Evolutionary conservation across 1,140 invertebrate genomes (phyloP).

Genomic region (Pygmarrhopalites habei): DNA sequence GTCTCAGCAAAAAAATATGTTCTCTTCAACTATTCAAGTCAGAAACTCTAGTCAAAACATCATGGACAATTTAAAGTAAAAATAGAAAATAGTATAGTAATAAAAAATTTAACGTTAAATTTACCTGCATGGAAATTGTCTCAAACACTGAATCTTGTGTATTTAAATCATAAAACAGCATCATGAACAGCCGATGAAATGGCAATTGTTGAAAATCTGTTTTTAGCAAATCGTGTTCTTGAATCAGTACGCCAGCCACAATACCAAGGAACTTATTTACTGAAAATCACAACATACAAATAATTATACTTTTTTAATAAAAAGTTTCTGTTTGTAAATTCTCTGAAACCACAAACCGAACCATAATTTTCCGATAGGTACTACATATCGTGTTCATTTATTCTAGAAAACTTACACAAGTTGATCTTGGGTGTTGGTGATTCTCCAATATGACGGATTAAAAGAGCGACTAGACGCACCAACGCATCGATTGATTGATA

Average conservation of each 20-base stretch:
- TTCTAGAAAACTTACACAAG: too few species aligned
- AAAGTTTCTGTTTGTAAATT: too few species aligned
- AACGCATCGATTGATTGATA: slow-evolving; percentile 94
- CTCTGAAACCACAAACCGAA: too few species aligned
- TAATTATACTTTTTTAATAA: too few species aligned
- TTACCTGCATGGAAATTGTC: slow-evolving; percentile 77
- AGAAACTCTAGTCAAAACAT: not conserved
- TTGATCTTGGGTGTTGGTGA: slow-evolving; percentile 94
- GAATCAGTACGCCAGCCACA: slow-evolving; percentile 84
- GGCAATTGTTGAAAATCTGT: slow-evolving; percentile 92
- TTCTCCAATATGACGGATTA: slow-evolving; percentile 94
- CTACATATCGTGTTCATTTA: too few species aligned
- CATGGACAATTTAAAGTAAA: not conserved
- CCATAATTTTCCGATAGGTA: too few species aligned
- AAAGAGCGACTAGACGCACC: slow-evolving; percentile 82
- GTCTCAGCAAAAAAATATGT: too few species aligned
- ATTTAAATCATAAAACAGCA: slow-evolving; percentile 94
- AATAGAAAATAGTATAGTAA: not conserved
- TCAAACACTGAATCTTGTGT: slow-evolving; percentile 85
- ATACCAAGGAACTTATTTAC: slow-evolving; percentile 93
- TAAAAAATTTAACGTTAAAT: not conserved
- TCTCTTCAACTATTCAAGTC: too few species aligned
- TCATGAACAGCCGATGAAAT: slow-evolving; percentile 94
- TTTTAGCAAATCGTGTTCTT: slow-evolving; percentile 81
- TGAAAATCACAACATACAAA: too few species aligned